Evolutionary conservation across 2,113 vertebrate genomes (phyloP), one percentile per base, ranked within the genome.

Genomic region (Mesembrinibis cayennensis): DNA sequence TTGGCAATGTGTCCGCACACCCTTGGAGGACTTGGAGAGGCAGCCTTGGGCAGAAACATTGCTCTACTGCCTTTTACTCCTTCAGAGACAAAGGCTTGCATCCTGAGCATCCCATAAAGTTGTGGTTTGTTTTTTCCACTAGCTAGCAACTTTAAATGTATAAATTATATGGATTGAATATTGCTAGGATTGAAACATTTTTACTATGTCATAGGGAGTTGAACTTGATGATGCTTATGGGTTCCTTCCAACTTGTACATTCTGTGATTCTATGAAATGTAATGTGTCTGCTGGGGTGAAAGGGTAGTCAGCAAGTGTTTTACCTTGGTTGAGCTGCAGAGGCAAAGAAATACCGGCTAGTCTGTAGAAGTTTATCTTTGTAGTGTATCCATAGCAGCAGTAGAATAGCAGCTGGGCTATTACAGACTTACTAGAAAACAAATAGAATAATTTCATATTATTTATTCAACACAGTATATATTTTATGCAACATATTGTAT

Each of bases 1-100:
- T 84, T 62, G 27, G 17, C 52, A 32, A 1, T 18, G 17, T 29
- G 52, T 79, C 61, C 0, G 0, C 7, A 3, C 59, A 30, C 26
- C 16, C 36, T 45, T 63, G 40, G n/a, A 55, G 19, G n/a, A 77
- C 62, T 21, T 49, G 27, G 27, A 86, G 66, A 80, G 11, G 29
- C 49, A 90, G 30, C 40, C 14, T 40, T 34, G 71, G 40, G 27
- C 76, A 86, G 71, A 59, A 59, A 23, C 45, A 27, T 38, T 71
- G 19, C 19, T 55, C 32, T 63, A 5, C 32, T 38, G 55, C 32
- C 13, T 72, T 82, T 69, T 72, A 14, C 15, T 85, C 52, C 40
- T 85, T 71, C 55, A 81, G 14, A 18, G 13, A 25, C 36, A 38
- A 90, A 53, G n/a, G 4, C 42, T 83, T 66, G 7, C 6, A 4